A percentile compares a stretch with the other conserved stretches of the same genome.
These are phyloP conservation scores for Egretta garzetta DNA, from an alignment of 2,113 vertebrate genomes.

Conservation along the genomic window DNA sequence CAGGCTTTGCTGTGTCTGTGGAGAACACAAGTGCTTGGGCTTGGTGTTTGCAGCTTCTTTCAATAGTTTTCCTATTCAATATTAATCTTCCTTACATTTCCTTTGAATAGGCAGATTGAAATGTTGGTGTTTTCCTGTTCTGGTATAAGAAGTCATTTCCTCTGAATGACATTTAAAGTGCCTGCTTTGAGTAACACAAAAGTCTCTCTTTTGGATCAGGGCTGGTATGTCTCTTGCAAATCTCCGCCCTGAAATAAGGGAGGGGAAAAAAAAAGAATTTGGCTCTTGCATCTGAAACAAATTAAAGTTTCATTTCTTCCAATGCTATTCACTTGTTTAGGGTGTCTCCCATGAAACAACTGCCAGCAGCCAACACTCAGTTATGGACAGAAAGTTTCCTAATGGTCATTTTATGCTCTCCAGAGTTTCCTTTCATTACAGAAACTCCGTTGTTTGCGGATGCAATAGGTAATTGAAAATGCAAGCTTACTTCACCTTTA, in stretches of 20 bases:
- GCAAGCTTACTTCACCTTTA: background rate
- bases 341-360: background rate
- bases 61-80: background rate
- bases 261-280: background rate
- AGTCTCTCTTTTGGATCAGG: background rate
- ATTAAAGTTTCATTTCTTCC: background rate
- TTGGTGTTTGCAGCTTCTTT: background rate
- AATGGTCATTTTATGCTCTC: background rate
- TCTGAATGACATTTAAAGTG: background rate
- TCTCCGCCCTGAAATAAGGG: background rate
- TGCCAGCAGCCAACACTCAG: background rate
- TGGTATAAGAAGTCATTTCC: slow-evolving; percentile 44
- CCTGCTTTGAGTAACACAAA: background rate
- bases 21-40: background rate
- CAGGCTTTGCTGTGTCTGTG: background rate
- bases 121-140: background rate
- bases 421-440: background rate
- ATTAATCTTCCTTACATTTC: background rate
- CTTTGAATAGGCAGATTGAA: slow-evolving; percentile 13
- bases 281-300: slow-evolving; percentile 2
- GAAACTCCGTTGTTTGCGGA: background rate
- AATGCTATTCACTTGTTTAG: background rate
- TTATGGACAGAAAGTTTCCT: background rate
- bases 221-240: slow-evolving; percentile 8
- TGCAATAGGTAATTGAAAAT: background rate